phyloP scores from a whole-genome alignment of 2,888 invertebrate species.

The Pocota personata region DNA sequence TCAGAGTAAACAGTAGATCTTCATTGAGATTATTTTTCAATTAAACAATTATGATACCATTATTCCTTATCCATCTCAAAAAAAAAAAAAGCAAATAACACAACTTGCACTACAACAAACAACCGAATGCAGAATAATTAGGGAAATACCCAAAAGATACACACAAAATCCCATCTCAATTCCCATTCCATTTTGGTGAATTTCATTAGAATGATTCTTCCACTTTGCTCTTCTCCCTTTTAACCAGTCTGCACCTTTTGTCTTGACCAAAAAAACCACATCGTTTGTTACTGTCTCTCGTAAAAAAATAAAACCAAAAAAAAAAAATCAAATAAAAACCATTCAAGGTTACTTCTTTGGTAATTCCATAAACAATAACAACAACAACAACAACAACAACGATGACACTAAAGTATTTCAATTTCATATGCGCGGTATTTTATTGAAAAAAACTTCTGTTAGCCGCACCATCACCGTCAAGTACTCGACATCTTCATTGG shows the following conservation, averaged over 20 bases:
- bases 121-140: slow-evolving; percentile 6
- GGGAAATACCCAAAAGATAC: not conserved
- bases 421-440: slow-evolving; percentile 7
- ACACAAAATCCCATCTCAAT: not conserved
- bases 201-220: not conserved
- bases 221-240: not conserved
- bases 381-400: not conserved
- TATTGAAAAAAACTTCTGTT: not conserved
- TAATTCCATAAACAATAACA: slow-evolving; percentile 5
- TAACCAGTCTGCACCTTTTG: not conserved
- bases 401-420: slow-evolving; percentile 21
- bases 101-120: not conserved
- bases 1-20: not conserved
- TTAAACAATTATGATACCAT: slow-evolving; percentile 16
- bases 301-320: not conserved
- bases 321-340: not conserved
- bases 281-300: slow-evolving; percentile 2
- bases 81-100: not conserved
- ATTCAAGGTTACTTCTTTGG: slow-evolving; percentile 27
- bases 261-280: slow-evolving; percentile 4
- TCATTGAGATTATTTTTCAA: slow-evolving; percentile 33
- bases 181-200: not conserved
- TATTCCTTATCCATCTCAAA: not conserved
- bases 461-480: not conserved
- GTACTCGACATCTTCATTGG: slow-evolving; percentile 30